A percentile compares a stretch with the other conserved stretches of the same genome.
Evolutionary conservation across 2,797 vertebrate genomes (phyloP).

Genomic region (Taeniopygia guttata): DNA sequence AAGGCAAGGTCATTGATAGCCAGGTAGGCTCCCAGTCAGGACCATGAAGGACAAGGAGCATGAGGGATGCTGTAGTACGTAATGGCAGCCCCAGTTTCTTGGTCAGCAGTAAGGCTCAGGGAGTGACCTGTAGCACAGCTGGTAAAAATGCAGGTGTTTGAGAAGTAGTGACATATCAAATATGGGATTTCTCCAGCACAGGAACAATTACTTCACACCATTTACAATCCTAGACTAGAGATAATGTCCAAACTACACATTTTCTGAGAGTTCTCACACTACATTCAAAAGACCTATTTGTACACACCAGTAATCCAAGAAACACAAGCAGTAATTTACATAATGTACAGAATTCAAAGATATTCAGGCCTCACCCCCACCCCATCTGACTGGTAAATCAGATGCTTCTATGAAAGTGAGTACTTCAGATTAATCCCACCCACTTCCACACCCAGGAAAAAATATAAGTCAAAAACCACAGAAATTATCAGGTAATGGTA

Average conservation of each 20-base stretch:
- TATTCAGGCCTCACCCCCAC: neutral
- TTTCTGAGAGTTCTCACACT: neutral
- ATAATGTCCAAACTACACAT: neutral
- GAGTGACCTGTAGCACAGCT: neutral
- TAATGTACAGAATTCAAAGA: neutral
- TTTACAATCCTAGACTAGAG: neutral
- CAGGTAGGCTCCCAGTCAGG: neutral
- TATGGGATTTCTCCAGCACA: neutral
- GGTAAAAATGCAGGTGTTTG: neutral
- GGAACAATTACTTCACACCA: neutral
- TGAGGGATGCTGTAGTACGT: rapidly evolving
- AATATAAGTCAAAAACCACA: neutral
- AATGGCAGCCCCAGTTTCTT: neutral
- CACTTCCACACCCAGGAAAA: neutral
- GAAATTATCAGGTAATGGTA: neutral
- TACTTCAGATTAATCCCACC: neutral
- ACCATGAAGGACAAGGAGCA: neutral
- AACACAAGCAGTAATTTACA: neutral
- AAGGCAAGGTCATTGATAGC: neutral
- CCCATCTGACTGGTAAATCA: neutral
- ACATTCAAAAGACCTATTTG: neutral
- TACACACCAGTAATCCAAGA: neutral
- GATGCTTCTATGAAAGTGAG: neutral
- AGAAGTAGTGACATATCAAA: neutral
- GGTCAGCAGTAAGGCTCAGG: neutral